Evolutionary conservation across 2,888 invertebrate species (phyloP).

Genomic region (Baccha elongata): DNA sequence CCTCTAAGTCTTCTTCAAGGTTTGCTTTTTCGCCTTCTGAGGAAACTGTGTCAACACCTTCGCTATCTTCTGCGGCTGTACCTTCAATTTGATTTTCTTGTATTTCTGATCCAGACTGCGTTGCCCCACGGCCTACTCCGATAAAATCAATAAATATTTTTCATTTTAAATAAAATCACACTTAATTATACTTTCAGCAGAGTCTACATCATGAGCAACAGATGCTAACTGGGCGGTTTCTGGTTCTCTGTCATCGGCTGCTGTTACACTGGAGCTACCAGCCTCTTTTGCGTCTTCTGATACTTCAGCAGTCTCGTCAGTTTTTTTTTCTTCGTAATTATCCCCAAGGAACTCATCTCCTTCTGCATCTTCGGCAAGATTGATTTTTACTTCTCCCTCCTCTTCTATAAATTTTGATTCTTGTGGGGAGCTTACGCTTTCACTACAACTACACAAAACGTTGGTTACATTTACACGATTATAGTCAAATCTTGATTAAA

Average conservation of each 20-base stretch:
- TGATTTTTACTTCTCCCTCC: slow-evolving; percentile 77
- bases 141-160: background rate
- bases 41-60: slow-evolving; percentile 83
- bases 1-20: slow-evolving; percentile 80
- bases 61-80: slow-evolving; percentile 79
- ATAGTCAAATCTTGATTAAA: background rate
- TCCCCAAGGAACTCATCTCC: slow-evolving; percentile 79
- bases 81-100: slow-evolving; percentile 79
- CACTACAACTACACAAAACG: slow-evolving; percentile 82
- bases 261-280: slow-evolving; percentile 22
- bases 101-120: slow-evolving; percentile 81
- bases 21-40: slow-evolving; percentile 86
- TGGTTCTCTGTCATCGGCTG: slow-evolving; percentile 52
- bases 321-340: slow-evolving; percentile 54
- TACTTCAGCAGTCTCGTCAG: slow-evolving; percentile 36
- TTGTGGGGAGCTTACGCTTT: slow-evolving; percentile 90
- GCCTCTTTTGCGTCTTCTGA: slow-evolving; percentile 54
- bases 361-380: slow-evolving; percentile 82
- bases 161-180: background rate
- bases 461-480: background rate
- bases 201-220: slow-evolving; percentile 76
- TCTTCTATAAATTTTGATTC: slow-evolving; percentile 86
- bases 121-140: slow-evolving; percentile 81
- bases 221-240: slow-evolving; percentile 50
- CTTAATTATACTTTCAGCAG: slow-evolving; percentile 77